These are phyloP conservation scores for Chloroclysta siterata DNA, from an alignment of 2,888 invertebrate genomes.

Conservation along the genomic window DNA sequence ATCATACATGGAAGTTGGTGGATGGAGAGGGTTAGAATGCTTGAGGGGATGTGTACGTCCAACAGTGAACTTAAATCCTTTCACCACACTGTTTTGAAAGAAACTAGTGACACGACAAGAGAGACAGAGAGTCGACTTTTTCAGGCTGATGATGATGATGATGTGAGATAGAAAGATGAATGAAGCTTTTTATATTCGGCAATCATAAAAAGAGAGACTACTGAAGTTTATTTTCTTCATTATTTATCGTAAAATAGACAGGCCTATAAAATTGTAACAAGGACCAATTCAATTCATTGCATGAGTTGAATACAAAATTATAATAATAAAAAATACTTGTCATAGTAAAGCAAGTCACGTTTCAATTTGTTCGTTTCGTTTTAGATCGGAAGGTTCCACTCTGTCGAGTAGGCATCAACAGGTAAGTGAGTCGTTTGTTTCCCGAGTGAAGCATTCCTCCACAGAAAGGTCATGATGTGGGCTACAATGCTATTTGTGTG, in stretches of 20 bases:
- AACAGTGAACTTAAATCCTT: no score
- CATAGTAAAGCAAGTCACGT: constrained; percentile 63
- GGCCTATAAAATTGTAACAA: constrained; percentile 41
- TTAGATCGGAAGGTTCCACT: constrained; percentile 58
- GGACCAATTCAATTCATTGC: constrained; percentile 54
- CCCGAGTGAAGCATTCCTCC: constrained; percentile 62
- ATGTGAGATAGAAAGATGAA: neutral
- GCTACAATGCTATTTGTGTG: constrained; percentile 46
- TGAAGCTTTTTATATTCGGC: constrained; percentile 14
- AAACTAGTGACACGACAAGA: no score
- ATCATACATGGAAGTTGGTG: no score
- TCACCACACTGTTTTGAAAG: no score
- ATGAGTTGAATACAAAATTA: constrained; percentile 46
- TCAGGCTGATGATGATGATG: no score
- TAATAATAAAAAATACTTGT: constrained; percentile 64
- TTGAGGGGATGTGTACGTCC: no score
- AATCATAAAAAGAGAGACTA: constrained; percentile 19
- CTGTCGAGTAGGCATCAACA: constrained; percentile 68
- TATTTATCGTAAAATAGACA: constrained; percentile 45
- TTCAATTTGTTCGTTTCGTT: constrained; percentile 51
- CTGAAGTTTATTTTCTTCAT: constrained; percentile 42
- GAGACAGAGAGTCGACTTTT: no score
- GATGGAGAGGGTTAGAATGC: no score
- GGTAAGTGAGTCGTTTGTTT: constrained; percentile 79
- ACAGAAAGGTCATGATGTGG: constrained; percentile 62